phyloP scores from a whole-genome alignment of 1,140 invertebrate species.

The Drosophila arizonae region DNA sequence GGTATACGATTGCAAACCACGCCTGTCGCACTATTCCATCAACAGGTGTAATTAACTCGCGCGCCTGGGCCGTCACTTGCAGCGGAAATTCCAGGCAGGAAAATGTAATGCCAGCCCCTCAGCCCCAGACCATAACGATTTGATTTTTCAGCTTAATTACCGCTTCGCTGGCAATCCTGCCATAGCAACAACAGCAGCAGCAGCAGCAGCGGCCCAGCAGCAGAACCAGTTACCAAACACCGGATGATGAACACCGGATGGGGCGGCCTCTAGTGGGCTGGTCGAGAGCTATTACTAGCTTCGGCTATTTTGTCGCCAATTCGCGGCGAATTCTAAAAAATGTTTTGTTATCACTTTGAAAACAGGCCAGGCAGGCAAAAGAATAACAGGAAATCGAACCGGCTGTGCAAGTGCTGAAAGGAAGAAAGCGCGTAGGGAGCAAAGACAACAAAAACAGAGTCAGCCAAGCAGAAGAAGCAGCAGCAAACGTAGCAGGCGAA shows the following conservation, averaged over 20 bases:
- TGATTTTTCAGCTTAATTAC: slow-evolving; percentile 69
- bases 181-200: slow-evolving; percentile 5
- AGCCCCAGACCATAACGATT: slow-evolving; percentile 64
- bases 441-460: slow-evolving; percentile 15
- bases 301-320: slow-evolving; percentile 42
- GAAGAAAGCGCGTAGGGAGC: slow-evolving; percentile 35
- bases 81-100: slow-evolving; percentile 79
- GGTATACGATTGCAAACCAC: slow-evolving; percentile 30
- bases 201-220: slow-evolving; percentile 7
- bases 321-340: slow-evolving; percentile 50
- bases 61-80: slow-evolving; percentile 39
- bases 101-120: slow-evolving; percentile 52
- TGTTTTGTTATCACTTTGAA: slow-evolving; percentile 65
- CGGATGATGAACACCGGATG: slow-evolving; percentile 72
- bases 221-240: slow-evolving; percentile 69
- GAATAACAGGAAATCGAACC: slow-evolving; percentile 75
- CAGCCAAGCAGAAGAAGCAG: neutral
- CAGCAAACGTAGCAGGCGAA: slow-evolving; percentile 22
- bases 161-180: slow-evolving; percentile 59
- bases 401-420: slow-evolving; percentile 57
- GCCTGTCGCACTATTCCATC: slow-evolving; percentile 65
- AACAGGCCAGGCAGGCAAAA: slow-evolving; percentile 27
- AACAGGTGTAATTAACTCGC: slow-evolving; percentile 64
- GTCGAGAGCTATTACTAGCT: slow-evolving; percentile 32
- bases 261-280: slow-evolving; percentile 55